Evolutionary conservation across 2,797 vertebrate species (phyloP).

Genomic region (Acipenser ruthenus): DNA sequence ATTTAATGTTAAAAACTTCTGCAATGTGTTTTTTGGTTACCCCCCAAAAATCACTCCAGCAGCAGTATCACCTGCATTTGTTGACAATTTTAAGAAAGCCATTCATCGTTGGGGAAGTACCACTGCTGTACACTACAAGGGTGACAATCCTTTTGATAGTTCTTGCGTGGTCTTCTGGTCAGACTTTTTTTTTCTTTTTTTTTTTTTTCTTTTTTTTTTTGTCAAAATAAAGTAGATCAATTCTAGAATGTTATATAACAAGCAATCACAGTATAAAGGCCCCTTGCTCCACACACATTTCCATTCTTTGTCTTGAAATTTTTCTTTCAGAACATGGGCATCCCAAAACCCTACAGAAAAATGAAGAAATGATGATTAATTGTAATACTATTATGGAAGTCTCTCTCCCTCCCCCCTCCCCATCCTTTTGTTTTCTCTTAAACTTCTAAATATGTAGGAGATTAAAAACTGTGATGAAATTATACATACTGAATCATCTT

Average conservation of each 20-base stretch:
- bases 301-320: conserved; percentile 68
- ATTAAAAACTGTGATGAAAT: neutral
- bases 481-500: conserved; percentile 89
- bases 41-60: neutral
- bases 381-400: no score
- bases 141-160: conserved; percentile 11
- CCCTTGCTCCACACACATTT: conserved; percentile 73
- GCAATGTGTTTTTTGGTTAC: conserved; percentile 7
- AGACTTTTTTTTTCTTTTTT: conserved; percentile 4
- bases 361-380: conserved; percentile 15
- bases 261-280: conserved; percentile 84
- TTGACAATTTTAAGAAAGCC: neutral
- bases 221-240: neutral
- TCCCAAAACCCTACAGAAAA: conserved; percentile 81
- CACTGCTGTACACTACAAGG: neutral
- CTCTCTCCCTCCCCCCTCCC: no score
- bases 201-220: neutral
- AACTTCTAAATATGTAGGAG: neutral
- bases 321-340: conserved; percentile 96
- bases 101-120: neutral
- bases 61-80: neutral
- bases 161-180: neutral
- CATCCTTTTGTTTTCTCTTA: no score
- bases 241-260: conserved; percentile 34
- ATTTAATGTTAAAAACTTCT: neutral